Percentiles rank a stretch among this genome's conserved stretches.
phyloP scores from a whole-genome alignment of 2,888 invertebrate species.

The Sinohyriopsis cumingii region DNA sequence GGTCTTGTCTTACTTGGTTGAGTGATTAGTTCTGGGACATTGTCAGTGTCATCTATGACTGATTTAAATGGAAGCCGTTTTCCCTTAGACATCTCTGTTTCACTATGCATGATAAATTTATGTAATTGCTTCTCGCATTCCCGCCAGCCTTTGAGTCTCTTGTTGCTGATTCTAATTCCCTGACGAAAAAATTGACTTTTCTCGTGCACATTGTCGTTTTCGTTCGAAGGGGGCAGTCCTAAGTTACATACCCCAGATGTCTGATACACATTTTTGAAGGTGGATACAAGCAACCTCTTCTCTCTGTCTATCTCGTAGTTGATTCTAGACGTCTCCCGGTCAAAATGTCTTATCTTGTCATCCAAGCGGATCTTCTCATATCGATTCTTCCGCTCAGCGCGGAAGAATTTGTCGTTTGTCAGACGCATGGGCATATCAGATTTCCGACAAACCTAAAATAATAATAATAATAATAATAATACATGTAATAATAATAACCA shows the following conservation, averaged over 20 bases:
- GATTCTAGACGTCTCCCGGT: slow-evolving; percentile 34
- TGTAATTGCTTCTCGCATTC: slow-evolving; percentile 42
- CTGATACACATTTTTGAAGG: slow-evolving; percentile 37
- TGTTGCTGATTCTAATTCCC: slow-evolving; percentile 43
- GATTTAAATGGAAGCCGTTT: slow-evolving; percentile 5
- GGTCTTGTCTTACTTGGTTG: slow-evolving; percentile 4
- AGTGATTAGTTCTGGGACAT: slow-evolving; percentile 1
- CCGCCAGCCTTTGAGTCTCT: slow-evolving; percentile 43
- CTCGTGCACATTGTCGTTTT: slow-evolving; percentile 42
- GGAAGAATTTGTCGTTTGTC: slow-evolving; percentile 46
- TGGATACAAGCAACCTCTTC: slow-evolving; percentile 39
- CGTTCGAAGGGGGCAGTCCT: slow-evolving; percentile 39
- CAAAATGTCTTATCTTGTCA: slow-evolving; percentile 34
- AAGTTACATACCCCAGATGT: slow-evolving; percentile 51
- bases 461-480: neutral
- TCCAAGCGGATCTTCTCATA: slow-evolving; percentile 45
- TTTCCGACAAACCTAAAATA: slow-evolving; percentile 15
- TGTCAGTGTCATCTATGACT: neutral
- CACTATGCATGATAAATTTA: slow-evolving; percentile 29
- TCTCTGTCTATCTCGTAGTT: slow-evolving; percentile 47
- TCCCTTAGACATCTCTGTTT: slow-evolving; percentile 21
- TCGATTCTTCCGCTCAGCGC: slow-evolving; percentile 50
- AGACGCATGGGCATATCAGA: slow-evolving; percentile 25
- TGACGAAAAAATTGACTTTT: slow-evolving; percentile 39
- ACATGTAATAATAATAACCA: too few species aligned